Evolutionary conservation across 2,888 invertebrate genomes (phyloP).

Genomic region (Drosophila nr. perissopoda): DNA sequence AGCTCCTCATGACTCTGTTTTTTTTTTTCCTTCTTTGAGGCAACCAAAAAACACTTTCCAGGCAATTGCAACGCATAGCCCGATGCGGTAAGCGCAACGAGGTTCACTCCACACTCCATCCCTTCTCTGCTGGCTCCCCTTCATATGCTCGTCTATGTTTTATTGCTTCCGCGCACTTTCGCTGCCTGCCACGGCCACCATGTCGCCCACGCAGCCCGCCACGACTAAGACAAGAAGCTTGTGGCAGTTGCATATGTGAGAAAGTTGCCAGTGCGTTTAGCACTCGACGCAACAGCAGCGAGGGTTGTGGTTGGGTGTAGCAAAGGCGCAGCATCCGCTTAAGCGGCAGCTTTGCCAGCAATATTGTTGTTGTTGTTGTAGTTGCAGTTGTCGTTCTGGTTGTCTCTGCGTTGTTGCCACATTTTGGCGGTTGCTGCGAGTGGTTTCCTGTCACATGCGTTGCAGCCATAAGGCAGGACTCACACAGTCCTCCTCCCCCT

Average conservation of each 20-base stretch:
- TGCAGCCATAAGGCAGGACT: slow-evolving; percentile 61
- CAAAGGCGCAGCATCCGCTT: slow-evolving; percentile 57
- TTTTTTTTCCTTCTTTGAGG: slow-evolving; percentile 21
- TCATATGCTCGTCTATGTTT: slow-evolving; percentile 55
- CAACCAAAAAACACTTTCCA: slow-evolving; percentile 56
- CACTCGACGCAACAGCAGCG: slow-evolving; percentile 47
- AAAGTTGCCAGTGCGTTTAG: slow-evolving; percentile 73
- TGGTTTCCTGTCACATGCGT: slow-evolving; percentile 75
- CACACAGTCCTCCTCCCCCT: slow-evolving; percentile 32
- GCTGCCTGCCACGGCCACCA: slow-evolving; percentile 41
- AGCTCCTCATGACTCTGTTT: not conserved
- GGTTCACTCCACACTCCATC: slow-evolving; percentile 17
- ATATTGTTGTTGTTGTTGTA: slow-evolving; percentile 45
- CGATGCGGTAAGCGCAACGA: slow-evolving; percentile 56
- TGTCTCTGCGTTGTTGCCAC: slow-evolving; percentile 65
- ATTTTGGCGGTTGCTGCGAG: slow-evolving; percentile 77
- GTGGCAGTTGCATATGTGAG: slow-evolving; percentile 62
- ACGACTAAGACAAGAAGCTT: slow-evolving; percentile 56
- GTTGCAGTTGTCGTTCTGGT: slow-evolving; percentile 46
- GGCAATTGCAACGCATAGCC: slow-evolving; percentile 39
- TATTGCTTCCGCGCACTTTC: slow-evolving; percentile 75
- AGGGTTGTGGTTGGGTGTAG: not conserved
- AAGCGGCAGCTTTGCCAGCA: slow-evolving; percentile 48
- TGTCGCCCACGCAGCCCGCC: slow-evolving; percentile 9
- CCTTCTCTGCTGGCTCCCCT: slow-evolving; percentile 1